These are phyloP conservation scores for Sycophaga agraensis DNA, from an alignment of 1,140 invertebrate genomes.

Conservation along the genomic window DNA sequence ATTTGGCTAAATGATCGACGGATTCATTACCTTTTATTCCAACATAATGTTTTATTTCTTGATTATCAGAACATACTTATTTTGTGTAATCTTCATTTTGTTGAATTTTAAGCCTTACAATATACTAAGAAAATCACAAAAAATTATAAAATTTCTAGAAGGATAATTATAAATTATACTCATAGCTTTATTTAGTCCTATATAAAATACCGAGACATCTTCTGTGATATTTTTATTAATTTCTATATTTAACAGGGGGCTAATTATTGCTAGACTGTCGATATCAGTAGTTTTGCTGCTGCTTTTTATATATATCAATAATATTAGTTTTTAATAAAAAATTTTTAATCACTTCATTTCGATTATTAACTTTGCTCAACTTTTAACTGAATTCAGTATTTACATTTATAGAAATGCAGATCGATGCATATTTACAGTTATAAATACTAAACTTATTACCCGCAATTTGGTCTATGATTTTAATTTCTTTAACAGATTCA, in stretches of 20 bases:
- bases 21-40: background rate
- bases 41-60: no score
- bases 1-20: background rate
- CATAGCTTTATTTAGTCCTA: background rate
- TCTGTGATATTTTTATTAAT: background rate
- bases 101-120: background rate
- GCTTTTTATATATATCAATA: background rate
- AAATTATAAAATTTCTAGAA: background rate
- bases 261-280: background rate
- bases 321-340: background rate
- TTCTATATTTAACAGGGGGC: background rate
- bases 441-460: background rate
- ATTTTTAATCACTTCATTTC: background rate
- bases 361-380: background rate
- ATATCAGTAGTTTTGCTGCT: background rate
- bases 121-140: background rate
- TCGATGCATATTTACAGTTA: background rate
- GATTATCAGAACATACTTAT: no score
- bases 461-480: background rate
- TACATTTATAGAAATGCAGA: background rate
- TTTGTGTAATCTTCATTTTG: background rate
- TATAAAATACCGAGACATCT: background rate
- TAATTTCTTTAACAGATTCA: background rate
- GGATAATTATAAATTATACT: no score
- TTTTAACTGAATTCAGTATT: background rate